These are phyloP conservation scores for Catharus fuscescens DNA, from an alignment of 2,113 vertebrate species.

Conservation along the genomic window DNA sequence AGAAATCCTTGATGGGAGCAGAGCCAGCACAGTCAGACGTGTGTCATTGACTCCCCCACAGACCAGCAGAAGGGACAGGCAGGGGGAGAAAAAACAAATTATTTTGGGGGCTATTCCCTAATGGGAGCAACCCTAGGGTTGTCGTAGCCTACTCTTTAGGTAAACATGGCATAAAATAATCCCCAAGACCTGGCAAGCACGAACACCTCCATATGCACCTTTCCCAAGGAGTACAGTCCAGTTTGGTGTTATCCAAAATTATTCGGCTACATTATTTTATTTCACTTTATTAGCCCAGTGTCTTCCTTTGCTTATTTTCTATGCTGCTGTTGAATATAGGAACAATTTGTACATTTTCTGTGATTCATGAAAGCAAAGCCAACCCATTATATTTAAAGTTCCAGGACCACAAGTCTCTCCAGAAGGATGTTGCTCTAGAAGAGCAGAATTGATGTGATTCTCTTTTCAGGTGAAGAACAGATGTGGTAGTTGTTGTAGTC, in stretches of 20 bases:
- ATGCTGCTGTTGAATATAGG: neutral
- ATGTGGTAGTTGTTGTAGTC: neutral
- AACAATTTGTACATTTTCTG: neutral
- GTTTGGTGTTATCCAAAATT: neutral
- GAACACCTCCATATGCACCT: neutral
- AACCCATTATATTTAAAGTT: neutral
- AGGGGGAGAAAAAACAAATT: neutral
- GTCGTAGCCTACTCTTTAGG: neutral
- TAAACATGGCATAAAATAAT: neutral
- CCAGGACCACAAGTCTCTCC: neutral
- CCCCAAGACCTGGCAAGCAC: neutral
- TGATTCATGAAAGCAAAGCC: neutral
- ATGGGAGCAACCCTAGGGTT: neutral
- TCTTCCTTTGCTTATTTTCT: neutral
- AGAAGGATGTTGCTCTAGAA: neutral
- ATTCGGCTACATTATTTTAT: neutral
- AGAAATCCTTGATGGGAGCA: neutral
- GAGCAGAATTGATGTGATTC: neutral
- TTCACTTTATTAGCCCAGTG: neutral
- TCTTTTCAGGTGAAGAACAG: neutral
- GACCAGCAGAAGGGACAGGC: neutral
- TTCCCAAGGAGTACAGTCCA: neutral
- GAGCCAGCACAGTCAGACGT: neutral
- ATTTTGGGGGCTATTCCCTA: neutral
- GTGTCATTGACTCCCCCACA: fast-evolving